A percentile compares a stretch with the other conserved stretches of the same genome.
Conservation (phyloP, 2,888 invertebrate genomes). For the Eilema caniola region DNA sequence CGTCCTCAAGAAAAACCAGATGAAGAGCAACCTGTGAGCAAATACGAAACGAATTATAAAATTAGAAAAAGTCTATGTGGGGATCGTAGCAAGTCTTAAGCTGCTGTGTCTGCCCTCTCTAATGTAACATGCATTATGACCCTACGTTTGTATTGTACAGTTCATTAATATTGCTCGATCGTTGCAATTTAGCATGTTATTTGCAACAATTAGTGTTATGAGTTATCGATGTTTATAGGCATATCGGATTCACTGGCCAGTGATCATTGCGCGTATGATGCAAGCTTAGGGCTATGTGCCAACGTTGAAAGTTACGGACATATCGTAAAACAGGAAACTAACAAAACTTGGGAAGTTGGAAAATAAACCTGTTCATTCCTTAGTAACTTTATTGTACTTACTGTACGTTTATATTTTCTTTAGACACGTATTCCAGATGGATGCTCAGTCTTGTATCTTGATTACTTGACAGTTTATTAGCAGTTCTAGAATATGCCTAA, state of each 20-base stretch:
- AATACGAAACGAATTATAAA: no score
- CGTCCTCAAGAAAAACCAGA: no score
- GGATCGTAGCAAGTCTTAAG: neutral
- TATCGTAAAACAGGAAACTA: neutral
- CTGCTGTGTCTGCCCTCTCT: neutral
- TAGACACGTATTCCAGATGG: no score
- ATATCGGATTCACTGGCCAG: neutral
- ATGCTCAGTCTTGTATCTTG: no score
- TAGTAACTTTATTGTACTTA: no score
- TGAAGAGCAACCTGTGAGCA: no score
- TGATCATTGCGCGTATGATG: neutral
- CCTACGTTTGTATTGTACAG: neutral
- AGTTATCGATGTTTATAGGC: neutral
- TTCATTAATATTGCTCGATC: neutral
- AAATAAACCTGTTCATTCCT: neutral
- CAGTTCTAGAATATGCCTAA: no score
- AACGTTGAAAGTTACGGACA: neutral
- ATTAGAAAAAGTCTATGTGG: no score
- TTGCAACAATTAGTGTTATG: neutral
- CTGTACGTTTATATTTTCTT: no score
- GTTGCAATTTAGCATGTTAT: neutral
- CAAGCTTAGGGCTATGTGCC: neutral
- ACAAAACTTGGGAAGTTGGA: neutral
- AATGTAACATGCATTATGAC: no score
- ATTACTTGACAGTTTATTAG: no score